Evolutionary conservation across 92 coral and sea anemone species (phyloP), one percentile per base, ranked within the genome.

Genomic region (Meandrina meandrites): DNA sequence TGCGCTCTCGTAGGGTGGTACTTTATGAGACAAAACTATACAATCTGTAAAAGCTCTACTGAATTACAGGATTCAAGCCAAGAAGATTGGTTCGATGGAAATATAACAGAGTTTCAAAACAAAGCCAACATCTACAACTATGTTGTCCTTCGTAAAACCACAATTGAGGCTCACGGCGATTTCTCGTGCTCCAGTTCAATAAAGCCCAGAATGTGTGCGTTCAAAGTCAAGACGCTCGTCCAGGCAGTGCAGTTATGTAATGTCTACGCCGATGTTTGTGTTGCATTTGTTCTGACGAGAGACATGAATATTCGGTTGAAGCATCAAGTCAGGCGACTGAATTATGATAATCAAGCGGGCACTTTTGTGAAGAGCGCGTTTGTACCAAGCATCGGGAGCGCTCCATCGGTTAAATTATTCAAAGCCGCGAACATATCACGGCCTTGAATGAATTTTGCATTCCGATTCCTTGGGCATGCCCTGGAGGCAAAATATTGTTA

Each of bases 1-100:
- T 74, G 71, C 35, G 56, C 56, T 84, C 72, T 74, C 47, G 80
- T 71, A 34, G 87, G 72, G 50, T 74, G 70, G 36, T 84, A 30
- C 32, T 53, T 34, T 34, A 0, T 84, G 8, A 31, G 57, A 84
- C 79, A 14, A 37, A 74, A 37, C 73, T 35, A 36, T 22, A 58
- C 30, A 22, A 42, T 3, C 50, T 73, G 68, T 34, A 15, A n/a
- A 54, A 36, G 27, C 37, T 13, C 56, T 12, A 36, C 45, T 51
- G 71, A 16, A 70, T 48, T 15, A 19, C 24, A 12, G 15, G 57
- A 84, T 30, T 60, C 82, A 27, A 64, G 79, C 35, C 28, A 35
- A 24, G 89, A 79, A 50, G 89, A 86, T 57, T 86, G 78, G 85
- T 86, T 79, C 34, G 89, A 79, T 8, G 45, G 79, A 86, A 86